Conservation (phyloP, 2,113 vertebrate genomes). For the Elaphurus davidianus region DNA sequence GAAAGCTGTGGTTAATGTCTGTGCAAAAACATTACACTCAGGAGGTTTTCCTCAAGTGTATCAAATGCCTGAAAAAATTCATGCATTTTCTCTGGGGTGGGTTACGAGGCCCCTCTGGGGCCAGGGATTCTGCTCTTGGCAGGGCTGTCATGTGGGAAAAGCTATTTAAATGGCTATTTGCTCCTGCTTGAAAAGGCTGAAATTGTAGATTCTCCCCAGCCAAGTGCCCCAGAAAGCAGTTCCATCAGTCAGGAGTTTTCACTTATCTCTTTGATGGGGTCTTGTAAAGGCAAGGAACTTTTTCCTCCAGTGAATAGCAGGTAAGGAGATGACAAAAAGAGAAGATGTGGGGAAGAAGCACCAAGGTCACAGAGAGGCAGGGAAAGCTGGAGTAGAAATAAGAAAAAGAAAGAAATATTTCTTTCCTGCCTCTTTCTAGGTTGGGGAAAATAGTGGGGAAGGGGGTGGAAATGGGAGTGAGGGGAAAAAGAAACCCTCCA, state of each 20-base stretch:
- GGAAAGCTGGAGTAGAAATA: neutral
- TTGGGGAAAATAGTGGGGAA: neutral
- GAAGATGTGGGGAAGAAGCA: neutral
- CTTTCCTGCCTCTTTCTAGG: neutral
- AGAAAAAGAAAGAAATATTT: neutral
- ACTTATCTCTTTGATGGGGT: neutral
- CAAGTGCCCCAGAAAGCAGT: neutral
- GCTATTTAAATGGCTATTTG: neutral
- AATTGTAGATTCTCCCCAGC: neutral
- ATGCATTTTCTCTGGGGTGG: neutral
- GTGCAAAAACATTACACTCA: neutral
- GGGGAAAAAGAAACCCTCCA: neutral
- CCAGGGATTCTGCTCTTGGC: neutral
- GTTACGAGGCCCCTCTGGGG: neutral
- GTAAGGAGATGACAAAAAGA: neutral
- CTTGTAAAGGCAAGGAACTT: neutral
- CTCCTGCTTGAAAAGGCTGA: neutral
- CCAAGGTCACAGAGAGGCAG: neutral
- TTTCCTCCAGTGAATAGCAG: neutral
- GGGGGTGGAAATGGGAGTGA: neutral
- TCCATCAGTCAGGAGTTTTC: neutral
- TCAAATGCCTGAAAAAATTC: neutral
- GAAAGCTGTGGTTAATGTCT: neutral
- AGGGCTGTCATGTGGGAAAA: neutral
- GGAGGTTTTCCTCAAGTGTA: neutral